Base-by-base conservation (phyloP, 2,888 invertebrate genomes). In the Eristalis pertinax region DNA sequence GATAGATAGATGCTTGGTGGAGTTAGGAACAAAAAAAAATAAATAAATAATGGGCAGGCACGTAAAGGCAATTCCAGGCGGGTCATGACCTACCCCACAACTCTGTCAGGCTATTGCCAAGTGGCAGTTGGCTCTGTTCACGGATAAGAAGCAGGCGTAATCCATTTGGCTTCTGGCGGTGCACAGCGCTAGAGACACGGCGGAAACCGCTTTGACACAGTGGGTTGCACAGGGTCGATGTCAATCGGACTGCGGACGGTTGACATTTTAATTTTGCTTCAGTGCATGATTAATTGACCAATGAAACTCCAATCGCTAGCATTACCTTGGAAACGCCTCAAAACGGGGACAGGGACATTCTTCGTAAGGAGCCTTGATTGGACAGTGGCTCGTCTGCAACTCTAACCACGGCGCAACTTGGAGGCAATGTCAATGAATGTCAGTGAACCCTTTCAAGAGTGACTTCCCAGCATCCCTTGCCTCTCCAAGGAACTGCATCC, bases 41-140 rank as follows among this genome's bases (percentile, higher is more conserved):
- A 56, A 77, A 83, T 80, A 82, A 82, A 74, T 78, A 83, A 86
- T 83, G 70, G 83, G 67, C 74, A 78, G 72, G 78, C 83, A 83
- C 86, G 86, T 83, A 78, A 86, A 83, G 67, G 70, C 72, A 86
- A 86, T 86, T 83, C 74, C 78, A 83, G 62, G 43, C 68, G 74
- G 86, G 83, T 86, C 83, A 79, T 86, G 78, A 83, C 86, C 74
- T 70, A 74, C n/a, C 74, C n/a, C 74, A 43, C 72, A 56, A 58
- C 78, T 78, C 86, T 82, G 81, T 70, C 73, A 82, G 77, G 77
- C 64, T 78, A 65, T 78, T 79, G 24, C 70, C 70, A 86, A 82
- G 77, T 83, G 80, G 80, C 68, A 74, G 70, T 75, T 82, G 74
- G 72, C 29, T 43, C 76, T 68, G 41, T 67, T 41, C 35, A 4